These are phyloP conservation scores for Oncorhynchus masou DNA, from an alignment of 2,113 vertebrate species.

Conservation along the genomic window DNA sequence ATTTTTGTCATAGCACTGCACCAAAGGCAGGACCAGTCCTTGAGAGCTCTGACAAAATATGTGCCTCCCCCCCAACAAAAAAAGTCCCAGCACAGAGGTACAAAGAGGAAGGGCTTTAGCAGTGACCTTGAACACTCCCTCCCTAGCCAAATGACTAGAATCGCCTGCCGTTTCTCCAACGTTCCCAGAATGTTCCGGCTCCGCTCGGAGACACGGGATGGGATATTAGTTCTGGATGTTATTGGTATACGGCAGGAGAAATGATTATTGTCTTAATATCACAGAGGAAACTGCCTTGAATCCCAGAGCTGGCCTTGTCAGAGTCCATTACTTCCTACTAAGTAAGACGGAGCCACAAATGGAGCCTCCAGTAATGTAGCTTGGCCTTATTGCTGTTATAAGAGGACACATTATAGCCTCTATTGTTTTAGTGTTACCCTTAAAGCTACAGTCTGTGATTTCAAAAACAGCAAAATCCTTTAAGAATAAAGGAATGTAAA, in stretches of 20 bases:
- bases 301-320: constrained; percentile 28
- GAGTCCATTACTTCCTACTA: constrained; percentile 44
- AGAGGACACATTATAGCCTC: constrained; percentile 20
- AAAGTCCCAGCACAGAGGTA: constrained; percentile 18
- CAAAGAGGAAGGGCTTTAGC: constrained; percentile 41
- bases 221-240: constrained; percentile 58
- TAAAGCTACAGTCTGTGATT: too few relatives aligned
- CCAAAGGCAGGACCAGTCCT: constrained; percentile 14
- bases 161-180: constrained; percentile 25
- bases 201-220: constrained; percentile 26
- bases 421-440: too few relatives aligned
- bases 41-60: constrained; percentile 32
- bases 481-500: too few relatives aligned
- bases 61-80: constrained; percentile 26
- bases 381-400: constrained; percentile 30
- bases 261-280: constrained; percentile 48
- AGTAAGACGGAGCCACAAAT: constrained; percentile 32
- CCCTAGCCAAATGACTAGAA: constrained; percentile 57
- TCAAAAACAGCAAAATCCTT: too few relatives aligned
- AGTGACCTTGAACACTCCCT: constrained; percentile 44
- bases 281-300: constrained; percentile 11
- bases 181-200: constrained; percentile 29
- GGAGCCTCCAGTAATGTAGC: constrained; percentile 31
- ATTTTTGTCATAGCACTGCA: constrained; percentile 31
- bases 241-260: constrained; percentile 38